A percentile compares a stretch with the other conserved stretches of the same genome.
phyloP scores from a whole-genome alignment of 1,140 invertebrate genomes.

The Rhyzopertha dominica region DNA sequence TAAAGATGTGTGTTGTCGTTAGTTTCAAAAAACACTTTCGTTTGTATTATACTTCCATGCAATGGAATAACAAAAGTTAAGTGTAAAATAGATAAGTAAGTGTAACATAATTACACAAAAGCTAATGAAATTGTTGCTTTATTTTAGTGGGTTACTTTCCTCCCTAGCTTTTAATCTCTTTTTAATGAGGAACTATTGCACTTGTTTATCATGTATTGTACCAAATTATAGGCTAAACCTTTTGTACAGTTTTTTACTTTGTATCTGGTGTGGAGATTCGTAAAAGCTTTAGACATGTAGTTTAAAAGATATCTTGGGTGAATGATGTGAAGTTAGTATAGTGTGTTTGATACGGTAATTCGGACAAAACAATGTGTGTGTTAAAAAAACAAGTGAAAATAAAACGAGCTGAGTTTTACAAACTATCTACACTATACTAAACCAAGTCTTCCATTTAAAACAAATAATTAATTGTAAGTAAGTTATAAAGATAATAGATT shows the following conservation, averaged over 20 bases:
- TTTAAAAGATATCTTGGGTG: constrained; percentile 13
- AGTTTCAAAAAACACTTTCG: too few species aligned
- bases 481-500: constrained; percentile 23
- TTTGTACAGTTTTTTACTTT: constrained; percentile 14
- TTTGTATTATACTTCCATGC: too few species aligned
- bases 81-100: too few species aligned
- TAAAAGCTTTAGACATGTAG: constrained; percentile 11
- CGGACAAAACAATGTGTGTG: constrained; percentile 4
- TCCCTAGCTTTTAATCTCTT: background rate
- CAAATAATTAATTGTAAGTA: constrained; percentile 47
- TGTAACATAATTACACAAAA: too few species aligned
- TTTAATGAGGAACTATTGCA: background rate
- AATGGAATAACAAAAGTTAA: too few species aligned
- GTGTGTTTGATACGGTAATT: constrained; percentile 32
- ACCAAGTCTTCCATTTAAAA: constrained; percentile 47
- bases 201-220: background rate
- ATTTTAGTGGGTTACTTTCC: too few species aligned
- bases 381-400: constrained; percentile 4
- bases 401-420: constrained; percentile 10
- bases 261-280: constrained; percentile 18
- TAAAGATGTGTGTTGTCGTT: too few species aligned
- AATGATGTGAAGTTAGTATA: constrained; percentile 26
- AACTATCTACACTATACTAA: constrained; percentile 33
- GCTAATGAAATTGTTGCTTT: too few species aligned
- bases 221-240: background rate